Conservation (phyloP, 2,113 vertebrate species). For the Arizona elegans region DNA sequence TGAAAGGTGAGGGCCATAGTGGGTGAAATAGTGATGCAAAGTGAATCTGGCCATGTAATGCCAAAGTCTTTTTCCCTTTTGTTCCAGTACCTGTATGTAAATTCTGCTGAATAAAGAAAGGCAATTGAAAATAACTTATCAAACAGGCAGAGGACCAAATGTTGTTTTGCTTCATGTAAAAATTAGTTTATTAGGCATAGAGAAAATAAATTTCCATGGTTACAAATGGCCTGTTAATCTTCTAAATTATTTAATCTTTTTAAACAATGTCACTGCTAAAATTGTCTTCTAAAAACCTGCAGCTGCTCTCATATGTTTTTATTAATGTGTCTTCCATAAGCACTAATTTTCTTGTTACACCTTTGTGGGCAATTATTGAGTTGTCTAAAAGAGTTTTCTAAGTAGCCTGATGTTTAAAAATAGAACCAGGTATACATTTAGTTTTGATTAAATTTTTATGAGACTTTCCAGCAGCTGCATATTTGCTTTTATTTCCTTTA, state of each 20-base stretch:
- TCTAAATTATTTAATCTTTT: constrained; percentile 65
- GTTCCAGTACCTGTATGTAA: constrained; percentile 42
- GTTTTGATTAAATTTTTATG: constrained; percentile 8
- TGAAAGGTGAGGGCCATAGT: neutral
- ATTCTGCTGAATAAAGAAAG: constrained; percentile 55
- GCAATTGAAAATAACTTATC: constrained; percentile 63
- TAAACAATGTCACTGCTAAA: constrained; percentile 56
- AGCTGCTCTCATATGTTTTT: constrained; percentile 27
- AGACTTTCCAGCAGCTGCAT: neutral
- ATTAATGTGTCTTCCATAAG: constrained; percentile 28
- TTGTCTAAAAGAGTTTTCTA: neutral
- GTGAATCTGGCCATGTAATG: neutral
- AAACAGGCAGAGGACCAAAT: constrained; percentile 63
- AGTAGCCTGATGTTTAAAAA: neutral
- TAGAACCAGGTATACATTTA: neutral
- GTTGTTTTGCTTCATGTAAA: constrained; percentile 56
- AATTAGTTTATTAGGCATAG: constrained; percentile 67
- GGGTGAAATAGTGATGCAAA: neutral
- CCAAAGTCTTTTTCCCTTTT: neutral
- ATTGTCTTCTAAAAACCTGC: constrained; percentile 45
- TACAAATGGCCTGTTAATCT: constrained; percentile 70
- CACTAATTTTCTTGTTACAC: constrained; percentile 16
- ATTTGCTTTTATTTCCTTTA: constrained; percentile 4
- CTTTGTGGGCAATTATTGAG: neutral
- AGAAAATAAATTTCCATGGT: constrained; percentile 68